These are phyloP conservation scores for Ptiloglossa arizonensis DNA, from an alignment of 1,140 invertebrate species.

Conservation along the genomic window DNA sequence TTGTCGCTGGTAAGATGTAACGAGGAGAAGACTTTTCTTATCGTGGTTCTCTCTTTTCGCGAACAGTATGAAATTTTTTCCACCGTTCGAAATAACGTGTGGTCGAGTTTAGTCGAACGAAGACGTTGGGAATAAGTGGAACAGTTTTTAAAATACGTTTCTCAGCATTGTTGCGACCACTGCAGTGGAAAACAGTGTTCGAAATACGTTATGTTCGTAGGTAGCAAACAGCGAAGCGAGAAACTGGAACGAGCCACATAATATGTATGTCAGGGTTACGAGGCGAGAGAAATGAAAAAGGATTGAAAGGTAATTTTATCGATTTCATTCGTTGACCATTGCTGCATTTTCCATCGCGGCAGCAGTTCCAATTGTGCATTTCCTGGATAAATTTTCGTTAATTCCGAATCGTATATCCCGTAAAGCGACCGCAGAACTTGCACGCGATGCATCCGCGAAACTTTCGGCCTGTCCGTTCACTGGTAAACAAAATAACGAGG, in stretches of 20 bases:
- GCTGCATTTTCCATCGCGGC: neutral
- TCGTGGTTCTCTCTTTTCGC: too few species aligned
- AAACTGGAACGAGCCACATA: constrained; percentile 1
- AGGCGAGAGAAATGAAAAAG: neutral
- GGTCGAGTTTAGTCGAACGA: too few species aligned
- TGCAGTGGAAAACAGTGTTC: neutral
- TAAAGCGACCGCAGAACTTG: neutral
- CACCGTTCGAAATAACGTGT: too few species aligned
- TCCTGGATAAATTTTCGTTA: neutral
- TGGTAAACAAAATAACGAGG: neutral
- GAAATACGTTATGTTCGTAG: neutral
- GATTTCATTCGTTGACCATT: constrained; percentile 14
- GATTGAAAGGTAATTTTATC: neutral
- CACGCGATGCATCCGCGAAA: neutral
- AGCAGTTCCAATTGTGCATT: neutral
- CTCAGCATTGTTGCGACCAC: neutral
- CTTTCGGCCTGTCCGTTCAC: neutral
- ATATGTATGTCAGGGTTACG: constrained; percentile 8
- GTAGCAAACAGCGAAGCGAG: neutral
- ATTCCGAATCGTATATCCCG: neutral
- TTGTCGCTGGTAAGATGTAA: too few species aligned
- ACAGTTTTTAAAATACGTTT: neutral
- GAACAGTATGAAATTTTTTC: too few species aligned
- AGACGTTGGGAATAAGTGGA: neutral
- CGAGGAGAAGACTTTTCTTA: too few species aligned